Percentiles rank a stretch among this genome's conserved stretches.
These are phyloP conservation scores for Cheiracanthium punctorium DNA, from an alignment of 2,888 invertebrate genomes.

Conservation along the genomic window DNA sequence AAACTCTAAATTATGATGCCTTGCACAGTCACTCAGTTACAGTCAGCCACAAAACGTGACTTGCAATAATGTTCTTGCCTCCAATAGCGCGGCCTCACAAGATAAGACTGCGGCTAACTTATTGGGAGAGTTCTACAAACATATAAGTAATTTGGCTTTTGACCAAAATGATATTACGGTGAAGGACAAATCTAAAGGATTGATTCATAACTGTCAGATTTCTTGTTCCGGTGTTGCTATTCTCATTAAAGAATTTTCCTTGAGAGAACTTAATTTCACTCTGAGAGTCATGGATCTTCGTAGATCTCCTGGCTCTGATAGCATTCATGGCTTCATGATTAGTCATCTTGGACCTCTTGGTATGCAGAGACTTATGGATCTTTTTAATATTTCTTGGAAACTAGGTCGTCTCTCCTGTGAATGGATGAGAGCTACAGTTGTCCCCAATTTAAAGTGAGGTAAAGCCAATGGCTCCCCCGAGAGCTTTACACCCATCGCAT, in stretches of 20 bases:
- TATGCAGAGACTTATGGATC: no score
- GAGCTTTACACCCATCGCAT: constrained; percentile 1
- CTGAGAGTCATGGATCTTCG: not conserved
- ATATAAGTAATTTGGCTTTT: not conserved
- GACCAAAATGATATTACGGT: constrained; percentile 8
- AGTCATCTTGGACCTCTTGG: no score
- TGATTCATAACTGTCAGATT: no score
- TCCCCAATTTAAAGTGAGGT: not conserved
- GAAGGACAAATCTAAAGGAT: no score
- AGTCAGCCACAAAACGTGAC: not conserved
- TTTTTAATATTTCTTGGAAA: no score
- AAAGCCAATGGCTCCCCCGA: not conserved
- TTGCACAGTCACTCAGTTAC: not conserved
- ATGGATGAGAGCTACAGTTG: no score
- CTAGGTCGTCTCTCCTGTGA: not conserved
- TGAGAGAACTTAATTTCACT: not conserved
- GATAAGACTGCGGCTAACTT: constrained; percentile 4
- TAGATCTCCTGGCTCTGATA: not conserved
- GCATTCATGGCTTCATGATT: no score
- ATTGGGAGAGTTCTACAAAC: constrained; percentile 19
- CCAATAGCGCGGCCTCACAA: not conserved
- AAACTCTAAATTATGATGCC: not conserved
- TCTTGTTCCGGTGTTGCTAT: not conserved
- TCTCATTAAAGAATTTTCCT: not conserved
- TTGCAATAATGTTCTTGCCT: not conserved